Evolutionary conservation across 2,888 invertebrate species (phyloP).

Genomic region (Alloscopus bannaensis): DNA sequence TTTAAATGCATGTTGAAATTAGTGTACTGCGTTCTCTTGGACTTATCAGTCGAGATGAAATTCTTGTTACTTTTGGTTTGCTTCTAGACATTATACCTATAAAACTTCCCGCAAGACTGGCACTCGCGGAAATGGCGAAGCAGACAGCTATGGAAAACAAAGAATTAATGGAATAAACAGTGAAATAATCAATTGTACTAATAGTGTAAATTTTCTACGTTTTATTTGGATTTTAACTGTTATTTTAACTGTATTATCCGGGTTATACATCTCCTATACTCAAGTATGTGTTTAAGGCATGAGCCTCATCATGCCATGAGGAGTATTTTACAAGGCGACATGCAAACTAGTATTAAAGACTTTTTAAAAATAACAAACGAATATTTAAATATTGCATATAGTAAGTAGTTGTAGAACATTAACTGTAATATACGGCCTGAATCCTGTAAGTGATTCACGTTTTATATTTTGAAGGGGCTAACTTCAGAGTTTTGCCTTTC

Average conservation of each 20-base stretch:
- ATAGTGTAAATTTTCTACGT: not conserved
- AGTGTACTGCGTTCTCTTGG: slow-evolving; percentile 1
- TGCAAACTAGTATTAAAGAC: too few species aligned
- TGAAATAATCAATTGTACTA: not conserved
- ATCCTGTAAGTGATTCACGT: too few species aligned
- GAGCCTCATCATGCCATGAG: not conserved
- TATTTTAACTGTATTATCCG: too few species aligned
- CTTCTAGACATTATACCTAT: slow-evolving; percentile 81
- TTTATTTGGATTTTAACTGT: not conserved
- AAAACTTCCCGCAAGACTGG: slow-evolving; percentile 83
- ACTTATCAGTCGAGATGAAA: too few species aligned
- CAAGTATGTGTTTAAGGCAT: too few species aligned
- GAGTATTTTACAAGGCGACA: too few species aligned
- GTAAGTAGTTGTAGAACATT: not conserved
- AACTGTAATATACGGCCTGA: not conserved
- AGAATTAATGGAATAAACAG: slow-evolving; percentile 63
- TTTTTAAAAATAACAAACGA: not conserved
- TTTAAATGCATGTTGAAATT: slow-evolving; percentile 6
- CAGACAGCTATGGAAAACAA: slow-evolving; percentile 75
- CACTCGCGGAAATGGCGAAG: slow-evolving; percentile 82
- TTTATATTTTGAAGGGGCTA: too few species aligned
- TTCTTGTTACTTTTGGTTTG: slow-evolving; percentile 3
- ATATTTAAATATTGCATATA: not conserved
- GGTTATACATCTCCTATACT: too few species aligned
- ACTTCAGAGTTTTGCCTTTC: slow-evolving; percentile 32